phyloP scores from a whole-genome alignment of 2,888 invertebrate genomes.

The Formica aserva region DNA sequence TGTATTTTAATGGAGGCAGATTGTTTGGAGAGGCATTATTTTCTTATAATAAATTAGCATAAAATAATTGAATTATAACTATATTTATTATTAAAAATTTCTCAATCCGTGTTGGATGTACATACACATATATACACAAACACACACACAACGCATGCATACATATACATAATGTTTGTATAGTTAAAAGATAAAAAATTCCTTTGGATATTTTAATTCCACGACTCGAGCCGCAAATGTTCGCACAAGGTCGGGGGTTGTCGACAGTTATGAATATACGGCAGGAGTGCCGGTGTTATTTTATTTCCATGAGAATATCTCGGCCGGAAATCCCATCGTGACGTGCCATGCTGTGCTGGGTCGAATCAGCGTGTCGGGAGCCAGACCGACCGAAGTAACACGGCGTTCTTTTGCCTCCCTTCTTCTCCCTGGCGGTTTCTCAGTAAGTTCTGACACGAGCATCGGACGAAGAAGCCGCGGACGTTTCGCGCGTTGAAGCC shows the following conservation, averaged over 20 bases:
- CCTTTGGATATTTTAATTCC: constrained; percentile 49
- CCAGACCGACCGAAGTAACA: constrained; percentile 51
- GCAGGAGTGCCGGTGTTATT: constrained; percentile 50
- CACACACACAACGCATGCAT: neutral
- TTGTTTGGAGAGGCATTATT: neutral
- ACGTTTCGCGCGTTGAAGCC: constrained; percentile 27
- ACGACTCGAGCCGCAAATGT: constrained; percentile 45
- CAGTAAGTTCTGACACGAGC: constrained; percentile 54
- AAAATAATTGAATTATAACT: neutral
- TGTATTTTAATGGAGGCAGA: neutral
- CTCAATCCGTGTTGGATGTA: neutral
- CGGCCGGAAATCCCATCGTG: constrained; percentile 58
- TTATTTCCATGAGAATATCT: constrained; percentile 54
- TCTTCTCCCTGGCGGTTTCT: constrained; percentile 38
- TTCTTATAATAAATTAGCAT: neutral
- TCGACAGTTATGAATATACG: constrained; percentile 57
- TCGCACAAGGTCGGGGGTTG: constrained; percentile 43
- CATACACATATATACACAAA: neutral
- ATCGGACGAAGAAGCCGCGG: constrained; percentile 34
- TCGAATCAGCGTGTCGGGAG: constrained; percentile 55
- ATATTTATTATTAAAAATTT: neutral
- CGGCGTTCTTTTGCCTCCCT: constrained; percentile 42
- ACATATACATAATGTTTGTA: neutral
- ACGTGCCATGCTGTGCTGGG: constrained; percentile 55
- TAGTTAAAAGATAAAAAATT: constrained; percentile 40